Percentiles rank a stretch among this genome's conserved stretches.
These are phyloP conservation scores for Cremastinae sp. DNA, from an alignment of 2,888 invertebrate species.

Conservation along the genomic window DNA sequence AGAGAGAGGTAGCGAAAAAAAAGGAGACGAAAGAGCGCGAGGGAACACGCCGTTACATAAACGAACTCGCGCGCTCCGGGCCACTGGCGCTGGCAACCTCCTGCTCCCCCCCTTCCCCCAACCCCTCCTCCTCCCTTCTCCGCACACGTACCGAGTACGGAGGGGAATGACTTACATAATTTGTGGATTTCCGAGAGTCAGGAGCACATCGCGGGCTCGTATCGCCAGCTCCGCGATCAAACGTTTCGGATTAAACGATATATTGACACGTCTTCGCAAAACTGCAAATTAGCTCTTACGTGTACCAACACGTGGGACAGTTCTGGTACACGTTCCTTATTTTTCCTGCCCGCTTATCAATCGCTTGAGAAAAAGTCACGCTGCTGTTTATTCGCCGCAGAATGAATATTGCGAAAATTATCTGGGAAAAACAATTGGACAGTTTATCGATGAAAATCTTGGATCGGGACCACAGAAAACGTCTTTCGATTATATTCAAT, in stretches of 20 bases:
- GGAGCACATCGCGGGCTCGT: conserved; percentile 39
- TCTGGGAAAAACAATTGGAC: too few species aligned
- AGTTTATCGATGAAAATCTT: too few species aligned
- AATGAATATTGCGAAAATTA: too few species aligned
- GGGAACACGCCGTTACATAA: conserved; percentile 61
- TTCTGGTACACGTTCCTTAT: not conserved
- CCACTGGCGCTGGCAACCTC: conserved; percentile 53
- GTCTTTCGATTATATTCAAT: too few species aligned
- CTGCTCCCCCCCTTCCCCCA: too few species aligned
- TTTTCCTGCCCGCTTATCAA: conserved; percentile 1
- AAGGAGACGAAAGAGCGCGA: conserved; percentile 3
- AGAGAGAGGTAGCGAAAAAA: conserved; percentile 5
- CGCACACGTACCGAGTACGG: conserved; percentile 28
- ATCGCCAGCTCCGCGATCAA: conserved; percentile 58
- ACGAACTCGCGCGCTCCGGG: conserved; percentile 60
- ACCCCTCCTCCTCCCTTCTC: too few species aligned
- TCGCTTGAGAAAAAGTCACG: too few species aligned
- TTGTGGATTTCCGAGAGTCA: conserved; percentile 50
- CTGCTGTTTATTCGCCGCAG: too few species aligned
- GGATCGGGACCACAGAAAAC: too few species aligned
- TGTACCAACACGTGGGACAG: conserved; percentile 59
- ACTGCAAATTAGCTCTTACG: conserved; percentile 69
- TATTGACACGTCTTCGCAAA: conserved; percentile 75
- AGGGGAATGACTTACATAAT: conserved; percentile 52
- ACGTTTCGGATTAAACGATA: conserved; percentile 71